Evolutionary conservation across 2,888 invertebrate species (phyloP).

Genomic region (Cryptosula pallasiana): DNA sequence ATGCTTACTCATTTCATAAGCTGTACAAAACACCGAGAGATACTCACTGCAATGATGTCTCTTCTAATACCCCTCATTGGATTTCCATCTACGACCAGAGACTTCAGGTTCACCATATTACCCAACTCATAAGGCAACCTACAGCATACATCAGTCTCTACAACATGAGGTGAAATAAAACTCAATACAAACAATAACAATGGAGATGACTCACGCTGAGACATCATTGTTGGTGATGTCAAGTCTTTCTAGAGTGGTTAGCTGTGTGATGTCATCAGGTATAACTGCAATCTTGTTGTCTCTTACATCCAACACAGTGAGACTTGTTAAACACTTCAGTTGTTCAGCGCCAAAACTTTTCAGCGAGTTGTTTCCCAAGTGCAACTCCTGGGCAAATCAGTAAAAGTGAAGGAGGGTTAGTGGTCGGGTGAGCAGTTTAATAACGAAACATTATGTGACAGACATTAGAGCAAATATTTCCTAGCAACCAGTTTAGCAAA

Average conservation of each 20-base stretch:
- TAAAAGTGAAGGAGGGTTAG: too few relatives aligned
- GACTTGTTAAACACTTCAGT: conserved; percentile 36
- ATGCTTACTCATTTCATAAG: too few relatives aligned
- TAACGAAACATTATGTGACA: too few relatives aligned
- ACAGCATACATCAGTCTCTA: conserved; percentile 27
- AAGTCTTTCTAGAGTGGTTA: conserved; percentile 72
- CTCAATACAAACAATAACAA: background rate
- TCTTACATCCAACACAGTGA: conserved; percentile 64
- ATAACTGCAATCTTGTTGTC: conserved; percentile 73
- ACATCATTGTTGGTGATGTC: conserved; percentile 78
- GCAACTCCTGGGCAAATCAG: conserved; percentile 62
- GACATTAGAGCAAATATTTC: too few relatives aligned
- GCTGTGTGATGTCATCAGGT: conserved; percentile 71
- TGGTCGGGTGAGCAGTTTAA: too few relatives aligned
- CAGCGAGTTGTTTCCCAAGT: conserved; percentile 76
- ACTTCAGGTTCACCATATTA: conserved; percentile 71
- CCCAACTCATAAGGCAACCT: conserved; percentile 68
- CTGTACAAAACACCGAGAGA: too few relatives aligned
- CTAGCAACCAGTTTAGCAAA: too few relatives aligned
- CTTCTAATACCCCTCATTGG: conserved; percentile 73
- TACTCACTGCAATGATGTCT: conserved; percentile 66
- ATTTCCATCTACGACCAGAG: conserved; percentile 79
- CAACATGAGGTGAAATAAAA: background rate
- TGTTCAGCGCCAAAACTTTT: conserved; percentile 64
- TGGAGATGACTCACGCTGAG: conserved; percentile 28